Evolutionary conservation across 2,888 invertebrate genomes (phyloP).

Genomic region (Lithosia quadra): DNA sequence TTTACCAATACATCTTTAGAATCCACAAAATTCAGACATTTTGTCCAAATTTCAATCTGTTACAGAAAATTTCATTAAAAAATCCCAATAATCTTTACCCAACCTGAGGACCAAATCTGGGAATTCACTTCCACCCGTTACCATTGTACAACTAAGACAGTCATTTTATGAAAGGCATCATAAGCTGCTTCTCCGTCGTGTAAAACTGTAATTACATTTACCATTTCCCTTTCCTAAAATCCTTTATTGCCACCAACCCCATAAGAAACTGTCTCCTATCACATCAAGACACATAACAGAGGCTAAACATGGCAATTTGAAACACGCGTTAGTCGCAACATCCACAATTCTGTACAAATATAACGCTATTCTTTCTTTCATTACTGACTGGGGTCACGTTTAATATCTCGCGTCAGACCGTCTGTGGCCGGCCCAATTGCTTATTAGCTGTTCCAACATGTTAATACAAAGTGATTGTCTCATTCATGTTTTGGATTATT

Average conservation of each 20-base stretch:
- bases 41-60: no score
- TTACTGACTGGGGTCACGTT: conserved; percentile 60
- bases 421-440: conserved; percentile 65
- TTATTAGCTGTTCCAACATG: conserved; percentile 59
- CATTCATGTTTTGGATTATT: conserved; percentile 34
- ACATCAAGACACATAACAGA: conserved; percentile 50
- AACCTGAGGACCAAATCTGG: not conserved
- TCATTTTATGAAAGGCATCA: not conserved
- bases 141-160: not conserved
- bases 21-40: no score
- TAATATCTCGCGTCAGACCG: conserved; percentile 55
- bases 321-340: conserved; percentile 66
- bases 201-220: conserved; percentile 3
- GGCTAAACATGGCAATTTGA: conserved; percentile 61
- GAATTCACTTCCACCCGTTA: not conserved
- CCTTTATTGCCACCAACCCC: not conserved
- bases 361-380: conserved; percentile 64
- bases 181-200: not conserved
- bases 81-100: not conserved
- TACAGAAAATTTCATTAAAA: not conserved
- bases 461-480: conserved; percentile 46
- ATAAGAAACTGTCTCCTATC: conserved; percentile 22
- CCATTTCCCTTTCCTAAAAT: not conserved
- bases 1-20: no score
- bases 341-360: conserved; percentile 61